These are phyloP conservation scores for Panagrolaimus sp. DNA, from an alignment of 1,140 invertebrate genomes.

Conservation along the genomic window DNA sequence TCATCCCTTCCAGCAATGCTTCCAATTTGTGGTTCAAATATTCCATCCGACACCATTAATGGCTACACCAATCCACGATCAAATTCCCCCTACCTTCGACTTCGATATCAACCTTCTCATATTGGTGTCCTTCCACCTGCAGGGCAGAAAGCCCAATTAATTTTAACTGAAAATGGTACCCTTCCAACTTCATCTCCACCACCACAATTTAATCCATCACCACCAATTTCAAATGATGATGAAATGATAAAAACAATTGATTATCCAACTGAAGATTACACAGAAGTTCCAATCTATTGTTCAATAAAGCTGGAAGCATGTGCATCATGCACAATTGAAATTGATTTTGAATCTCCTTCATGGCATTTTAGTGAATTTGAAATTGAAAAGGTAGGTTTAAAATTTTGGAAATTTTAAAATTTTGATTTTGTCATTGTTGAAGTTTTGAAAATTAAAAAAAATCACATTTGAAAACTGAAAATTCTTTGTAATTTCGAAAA, in stretches of 20 bases:
- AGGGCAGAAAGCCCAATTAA: not conserved
- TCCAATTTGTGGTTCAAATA: not conserved
- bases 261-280: not conserved
- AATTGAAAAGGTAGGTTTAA: not conserved
- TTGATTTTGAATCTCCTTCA: conserved; percentile 21
- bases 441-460: not conserved
- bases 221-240: not conserved
- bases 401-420: conserved; percentile 34
- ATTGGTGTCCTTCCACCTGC: conserved; percentile 1
- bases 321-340: conserved; percentile 27
- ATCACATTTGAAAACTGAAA: too few relatives aligned
- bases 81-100: not conserved
- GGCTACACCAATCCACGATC: not conserved
- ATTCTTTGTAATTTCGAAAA: too few relatives aligned
- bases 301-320: conserved; percentile 40
- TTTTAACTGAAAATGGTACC: conserved; percentile 5
- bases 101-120: not conserved
- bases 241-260: not conserved
- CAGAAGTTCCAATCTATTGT: conserved; percentile 3
- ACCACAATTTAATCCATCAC: not conserved
- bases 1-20: not conserved
- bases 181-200: not conserved
- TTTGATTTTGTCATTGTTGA: conserved; percentile 41
- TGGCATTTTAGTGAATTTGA: not conserved
- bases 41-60: not conserved